Evolutionary conservation across 2,113 vertebrate genomes (phyloP).

Genomic region (Erythrolamprus reginae): DNA sequence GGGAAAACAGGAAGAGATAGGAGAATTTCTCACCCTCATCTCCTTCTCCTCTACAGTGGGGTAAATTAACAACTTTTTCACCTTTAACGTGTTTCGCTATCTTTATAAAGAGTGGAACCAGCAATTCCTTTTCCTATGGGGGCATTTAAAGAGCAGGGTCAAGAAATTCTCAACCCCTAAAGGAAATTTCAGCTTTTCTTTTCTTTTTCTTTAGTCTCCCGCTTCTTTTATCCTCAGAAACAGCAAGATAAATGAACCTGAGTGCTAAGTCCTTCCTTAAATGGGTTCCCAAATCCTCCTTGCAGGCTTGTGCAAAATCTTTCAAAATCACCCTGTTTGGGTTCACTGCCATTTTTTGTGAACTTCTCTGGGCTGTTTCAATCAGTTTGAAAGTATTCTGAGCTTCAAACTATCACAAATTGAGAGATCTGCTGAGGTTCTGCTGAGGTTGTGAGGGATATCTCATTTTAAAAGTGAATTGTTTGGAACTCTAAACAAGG

Average conservation of each 20-base stretch:
- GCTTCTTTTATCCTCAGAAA: background rate
- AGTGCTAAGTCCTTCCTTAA: background rate
- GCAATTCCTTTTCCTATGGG: background rate
- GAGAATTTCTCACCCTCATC: background rate
- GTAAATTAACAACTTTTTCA: background rate
- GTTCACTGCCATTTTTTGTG: background rate
- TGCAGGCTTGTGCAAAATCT: background rate
- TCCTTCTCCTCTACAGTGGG: background rate
- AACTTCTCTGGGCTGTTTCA: background rate
- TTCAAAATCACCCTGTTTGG: background rate
- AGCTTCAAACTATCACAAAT: background rate
- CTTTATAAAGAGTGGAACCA: background rate
- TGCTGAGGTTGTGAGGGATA: background rate
- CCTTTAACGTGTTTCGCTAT: background rate
- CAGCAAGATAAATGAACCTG: background rate
- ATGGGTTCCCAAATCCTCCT: background rate
- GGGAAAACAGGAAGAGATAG: background rate
- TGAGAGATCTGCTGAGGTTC: background rate
- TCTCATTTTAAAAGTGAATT: background rate
- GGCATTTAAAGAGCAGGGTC: too few relatives aligned
- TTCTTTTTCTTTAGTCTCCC: background rate
- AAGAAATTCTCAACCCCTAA: too few relatives aligned
- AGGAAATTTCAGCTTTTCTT: background rate
- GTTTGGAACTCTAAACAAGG: background rate
- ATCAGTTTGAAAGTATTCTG: background rate